Percentiles rank a stretch among this genome's conserved stretches.
Conservation (phyloP, 1,140 invertebrate species). For the Zaprionus camerounensis region DNA sequence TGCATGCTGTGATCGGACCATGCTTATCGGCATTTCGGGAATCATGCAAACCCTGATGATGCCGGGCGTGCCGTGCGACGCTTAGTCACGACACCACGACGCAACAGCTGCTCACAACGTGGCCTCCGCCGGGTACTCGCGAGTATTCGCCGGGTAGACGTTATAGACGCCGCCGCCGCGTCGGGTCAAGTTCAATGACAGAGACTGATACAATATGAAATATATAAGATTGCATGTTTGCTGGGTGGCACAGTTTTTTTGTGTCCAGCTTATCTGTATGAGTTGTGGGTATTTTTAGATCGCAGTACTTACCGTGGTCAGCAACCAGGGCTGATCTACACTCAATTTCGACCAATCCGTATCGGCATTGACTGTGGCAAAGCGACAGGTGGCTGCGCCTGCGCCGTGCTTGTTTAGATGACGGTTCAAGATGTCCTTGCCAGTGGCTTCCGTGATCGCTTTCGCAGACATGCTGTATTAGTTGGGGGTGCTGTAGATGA, state of each 20-base stretch:
- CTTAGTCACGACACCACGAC: slow-evolving; percentile 32
- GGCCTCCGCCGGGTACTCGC: slow-evolving; percentile 1
- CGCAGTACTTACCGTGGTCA: slow-evolving; percentile 86
- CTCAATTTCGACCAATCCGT: slow-evolving; percentile 93
- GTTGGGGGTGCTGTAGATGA: slow-evolving; percentile 38
- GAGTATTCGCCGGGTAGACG: neutral
- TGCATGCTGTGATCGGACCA: slow-evolving; percentile 26
- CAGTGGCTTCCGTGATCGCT: slow-evolving; percentile 97
- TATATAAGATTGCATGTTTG: slow-evolving; percentile 12
- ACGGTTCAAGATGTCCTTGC: slow-evolving; percentile 96
- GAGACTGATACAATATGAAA: slow-evolving; percentile 4
- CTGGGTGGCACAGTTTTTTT: slow-evolving; percentile 26
- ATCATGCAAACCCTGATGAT: slow-evolving; percentile 37
- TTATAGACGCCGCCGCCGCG: neutral
- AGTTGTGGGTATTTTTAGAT: slow-evolving; percentile 13
- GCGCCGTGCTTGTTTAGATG: slow-evolving; percentile 90
- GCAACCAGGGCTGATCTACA: slow-evolving; percentile 94
- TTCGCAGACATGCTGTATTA: slow-evolving; percentile 95
- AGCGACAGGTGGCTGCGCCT: slow-evolving; percentile 91
- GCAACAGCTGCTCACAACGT: slow-evolving; percentile 25
- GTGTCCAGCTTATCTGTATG: slow-evolving; percentile 21
- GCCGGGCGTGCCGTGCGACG: slow-evolving; percentile 19
- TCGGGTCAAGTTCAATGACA: slow-evolving; percentile 75
- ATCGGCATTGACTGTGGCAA: slow-evolving; percentile 91
- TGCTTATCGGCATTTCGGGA: slow-evolving; percentile 43